These are phyloP conservation scores for Poeciliopsis presidionis DNA, from an alignment of 2,797 vertebrate species.

Conservation along the genomic window DNA sequence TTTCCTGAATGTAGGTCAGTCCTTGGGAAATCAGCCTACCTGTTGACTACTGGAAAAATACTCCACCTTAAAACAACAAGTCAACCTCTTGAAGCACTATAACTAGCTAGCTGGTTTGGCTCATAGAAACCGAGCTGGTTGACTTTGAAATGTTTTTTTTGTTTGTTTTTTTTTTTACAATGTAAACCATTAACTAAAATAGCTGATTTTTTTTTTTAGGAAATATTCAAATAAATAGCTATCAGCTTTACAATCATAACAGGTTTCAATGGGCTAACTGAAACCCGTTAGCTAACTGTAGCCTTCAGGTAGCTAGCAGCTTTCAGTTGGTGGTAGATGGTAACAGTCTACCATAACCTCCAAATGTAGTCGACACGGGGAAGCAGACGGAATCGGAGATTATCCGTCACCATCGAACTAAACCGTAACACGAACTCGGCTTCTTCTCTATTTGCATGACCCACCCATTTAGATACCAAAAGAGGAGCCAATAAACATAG, in stretches of 20 bases:
- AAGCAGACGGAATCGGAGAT: slow-evolving; percentile 28
- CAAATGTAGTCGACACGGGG: slow-evolving; percentile 24
- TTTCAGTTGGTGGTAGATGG: slow-evolving; percentile 1
- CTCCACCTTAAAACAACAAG: slow-evolving; percentile 56
- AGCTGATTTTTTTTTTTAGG: background rate
- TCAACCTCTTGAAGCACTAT: slow-evolving; percentile 48
- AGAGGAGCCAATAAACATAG: slow-evolving; percentile 59
- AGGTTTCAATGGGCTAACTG: no score
- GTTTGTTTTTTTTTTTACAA: background rate
- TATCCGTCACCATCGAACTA: slow-evolving; percentile 38
- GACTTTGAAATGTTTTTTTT: slow-evolving; percentile 2
- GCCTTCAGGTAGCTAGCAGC: no score
- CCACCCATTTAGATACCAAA: slow-evolving; percentile 71
- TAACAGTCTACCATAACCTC: slow-evolving; percentile 36
- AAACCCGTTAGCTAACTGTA: no score
- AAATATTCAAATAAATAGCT: slow-evolving; percentile 11
- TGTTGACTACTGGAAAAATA: slow-evolving; percentile 20
- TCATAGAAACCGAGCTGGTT: slow-evolving; percentile 8
- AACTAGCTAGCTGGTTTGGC: slow-evolving; percentile 25
- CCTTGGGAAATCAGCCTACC: slow-evolving; percentile 19
- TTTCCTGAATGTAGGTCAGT: slow-evolving; percentile 12
- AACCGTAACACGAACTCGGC: slow-evolving; percentile 50
- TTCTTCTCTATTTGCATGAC: slow-evolving; percentile 77
- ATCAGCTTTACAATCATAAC: background rate
- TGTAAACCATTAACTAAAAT: slow-evolving; percentile 3